A percentile compares a stretch with the other conserved stretches of the same genome.
These are phyloP conservation scores for Zoanthus gigantus DNA, from an alignment of 92 coral and sea anemone genomes.

Conservation along the genomic window DNA sequence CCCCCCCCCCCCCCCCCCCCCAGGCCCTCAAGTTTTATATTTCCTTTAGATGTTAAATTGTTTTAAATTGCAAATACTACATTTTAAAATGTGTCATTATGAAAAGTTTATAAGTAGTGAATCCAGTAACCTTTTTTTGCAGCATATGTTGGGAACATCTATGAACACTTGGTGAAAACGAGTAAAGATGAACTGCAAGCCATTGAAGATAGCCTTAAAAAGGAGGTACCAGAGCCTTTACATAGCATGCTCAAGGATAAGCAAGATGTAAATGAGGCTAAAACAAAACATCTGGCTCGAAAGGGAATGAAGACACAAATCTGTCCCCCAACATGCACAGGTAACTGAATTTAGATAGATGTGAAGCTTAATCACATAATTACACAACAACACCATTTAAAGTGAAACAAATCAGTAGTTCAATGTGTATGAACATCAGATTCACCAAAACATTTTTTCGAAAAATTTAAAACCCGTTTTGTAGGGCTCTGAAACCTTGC, in stretches of 20 bases:
- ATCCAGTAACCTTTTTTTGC: background rate
- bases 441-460: background rate
- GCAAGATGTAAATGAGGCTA: constrained; percentile 50
- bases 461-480: background rate
- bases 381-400: background rate
- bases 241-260: constrained; percentile 57
- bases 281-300: constrained; percentile 26
- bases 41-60: background rate
- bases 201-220: constrained; percentile 40
- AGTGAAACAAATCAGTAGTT: background rate
- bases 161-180: constrained; percentile 27
- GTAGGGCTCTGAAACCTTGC: background rate
- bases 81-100: background rate
- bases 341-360: background rate
- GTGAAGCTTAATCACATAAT: background rate
- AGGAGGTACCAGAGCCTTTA: constrained; percentile 54
- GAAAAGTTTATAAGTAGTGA: background rate
- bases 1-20: no score
- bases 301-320: constrained; percentile 33
- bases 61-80: background rate
- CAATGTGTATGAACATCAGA: no score
- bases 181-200: constrained; percentile 43
- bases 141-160: constrained; percentile 67
- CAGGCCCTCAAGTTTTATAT: background rate
- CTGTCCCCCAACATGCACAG: background rate